Conservation (phyloP, 2,888 invertebrate genomes). For the Ephialtes manifestator region DNA sequence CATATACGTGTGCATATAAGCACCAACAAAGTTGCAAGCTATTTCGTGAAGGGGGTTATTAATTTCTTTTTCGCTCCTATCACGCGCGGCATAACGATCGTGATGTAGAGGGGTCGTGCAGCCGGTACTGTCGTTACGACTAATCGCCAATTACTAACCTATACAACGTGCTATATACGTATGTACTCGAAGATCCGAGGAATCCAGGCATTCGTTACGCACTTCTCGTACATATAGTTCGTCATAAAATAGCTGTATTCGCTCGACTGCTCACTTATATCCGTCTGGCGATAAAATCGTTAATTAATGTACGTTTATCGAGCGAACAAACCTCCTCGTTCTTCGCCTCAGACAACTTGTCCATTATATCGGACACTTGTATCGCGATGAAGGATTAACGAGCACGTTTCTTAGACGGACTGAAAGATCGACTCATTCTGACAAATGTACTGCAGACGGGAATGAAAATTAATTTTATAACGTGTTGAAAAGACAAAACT, state of each 20-base stretch:
- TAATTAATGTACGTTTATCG: slow-evolving; percentile 53
- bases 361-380: slow-evolving; percentile 37
- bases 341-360: slow-evolving; percentile 39
- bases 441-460: not conserved
- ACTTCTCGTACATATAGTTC: slow-evolving; percentile 4
- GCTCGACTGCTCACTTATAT: slow-evolving; percentile 34
- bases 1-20: not conserved
- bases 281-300: slow-evolving; percentile 49
- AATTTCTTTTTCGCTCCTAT: slow-evolving; percentile 39
- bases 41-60: slow-evolving; percentile 20
- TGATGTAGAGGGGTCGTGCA: slow-evolving; percentile 28
- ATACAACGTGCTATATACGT: slow-evolving; percentile 29
- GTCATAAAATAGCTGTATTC: slow-evolving; percentile 34
- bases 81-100: slow-evolving; percentile 65
- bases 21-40: slow-evolving; percentile 9
- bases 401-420: slow-evolving; percentile 18
- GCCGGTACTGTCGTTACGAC: slow-evolving; percentile 41
- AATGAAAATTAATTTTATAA: not conserved
- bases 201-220: slow-evolving; percentile 29
- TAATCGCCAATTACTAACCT: slow-evolving; percentile 69
- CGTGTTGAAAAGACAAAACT: not conserved
- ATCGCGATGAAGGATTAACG: slow-evolving; percentile 45
- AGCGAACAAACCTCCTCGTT: slow-evolving; percentile 47
- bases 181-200: slow-evolving; percentile 41
- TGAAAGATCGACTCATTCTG: not conserved